Percentiles rank a stretch among this genome's conserved stretches.
phyloP scores from a whole-genome alignment of 2,888 invertebrate genomes.

The Phrixothrix hirtus region DNA sequence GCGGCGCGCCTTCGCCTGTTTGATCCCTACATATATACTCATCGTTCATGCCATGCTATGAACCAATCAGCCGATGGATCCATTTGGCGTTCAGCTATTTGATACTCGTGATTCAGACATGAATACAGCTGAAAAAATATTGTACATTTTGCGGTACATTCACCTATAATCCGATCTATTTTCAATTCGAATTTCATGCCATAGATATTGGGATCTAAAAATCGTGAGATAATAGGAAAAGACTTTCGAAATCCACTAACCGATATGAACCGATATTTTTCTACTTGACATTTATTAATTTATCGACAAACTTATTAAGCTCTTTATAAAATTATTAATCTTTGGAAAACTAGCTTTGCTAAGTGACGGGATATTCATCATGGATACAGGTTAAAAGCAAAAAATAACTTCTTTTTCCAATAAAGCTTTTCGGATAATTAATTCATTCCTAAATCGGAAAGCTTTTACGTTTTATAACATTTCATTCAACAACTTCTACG shows the following conservation, averaged over 20 bases:
- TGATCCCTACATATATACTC: conserved; percentile 34
- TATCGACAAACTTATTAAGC: too few relatives aligned
- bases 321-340: too few relatives aligned
- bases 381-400: neutral
- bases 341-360: too few relatives aligned
- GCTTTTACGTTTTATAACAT: too few relatives aligned
- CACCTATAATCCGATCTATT: conserved; percentile 29
- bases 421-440: too few relatives aligned
- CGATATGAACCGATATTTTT: conserved; percentile 10
- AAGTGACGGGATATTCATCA: neutral
- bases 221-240: conserved; percentile 13
- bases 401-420: too few relatives aligned
- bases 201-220: conserved; percentile 21
- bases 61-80: conserved; percentile 47
- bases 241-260: conserved; percentile 12
- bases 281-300: conserved; percentile 3
- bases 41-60: conserved; percentile 13
- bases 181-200: conserved; percentile 21
- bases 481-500: too few relatives aligned
- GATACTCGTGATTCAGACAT: conserved; percentile 31
- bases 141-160: conserved; percentile 33
- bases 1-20: conserved; percentile 41
- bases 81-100: conserved; percentile 37
- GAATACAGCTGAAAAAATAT: conserved; percentile 37
- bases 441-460: too few relatives aligned